Evolutionary conservation across 1,140 invertebrate genomes (phyloP), one percentile per base, ranked within the genome.

Genomic region (Lordiphosa stackelbergi): DNA sequence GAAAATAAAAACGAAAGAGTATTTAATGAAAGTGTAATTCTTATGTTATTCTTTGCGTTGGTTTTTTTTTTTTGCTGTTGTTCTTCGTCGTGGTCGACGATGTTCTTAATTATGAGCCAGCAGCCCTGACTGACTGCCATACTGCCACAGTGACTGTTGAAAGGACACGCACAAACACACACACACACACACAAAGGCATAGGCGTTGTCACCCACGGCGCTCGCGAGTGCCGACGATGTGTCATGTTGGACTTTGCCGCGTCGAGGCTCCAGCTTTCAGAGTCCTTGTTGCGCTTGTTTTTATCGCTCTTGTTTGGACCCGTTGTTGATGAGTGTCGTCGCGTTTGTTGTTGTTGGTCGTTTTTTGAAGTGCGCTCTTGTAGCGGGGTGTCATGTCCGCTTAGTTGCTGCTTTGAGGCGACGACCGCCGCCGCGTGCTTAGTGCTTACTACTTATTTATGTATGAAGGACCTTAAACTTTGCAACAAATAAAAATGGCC

Each of bases 391-490:
- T 79, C 74, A 81, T 81, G 74, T 79, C 75, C 74, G 75, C 58
- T 79, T 64, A 75, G 75, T 68, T 79, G 66, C 60, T 61, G 60
- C 75, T 79, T 79, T 79, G 77, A 81, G 62, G 72, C 71, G 66
- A 75, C 66, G 71, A 46, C 24, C 9, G 38, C 12, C 31, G 51
- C 51, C 37, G 40, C 52, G 49, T 69, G 47, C 66, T 69, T 75
- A 81, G 43, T 69, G 66, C 66, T 69, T 75, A 81, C 77, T 81
- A 63, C 75, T 81, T 81, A 83, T 81, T 81, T 81, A 81, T 81
- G 75, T 81, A 81, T 81, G 77, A 81, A 83, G 75, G 77, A 81
- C 75, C 75, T 81, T 81, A 83, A 81, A 81, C 75, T 81, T 83
- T 81, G 66, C 63, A 75, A 63, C 61, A 64, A 66, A 81, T 75